Base-by-base conservation (phyloP, 37 sponge, comb jelly and placozoan genomes). In the Chondrosia reniformis region DNA sequence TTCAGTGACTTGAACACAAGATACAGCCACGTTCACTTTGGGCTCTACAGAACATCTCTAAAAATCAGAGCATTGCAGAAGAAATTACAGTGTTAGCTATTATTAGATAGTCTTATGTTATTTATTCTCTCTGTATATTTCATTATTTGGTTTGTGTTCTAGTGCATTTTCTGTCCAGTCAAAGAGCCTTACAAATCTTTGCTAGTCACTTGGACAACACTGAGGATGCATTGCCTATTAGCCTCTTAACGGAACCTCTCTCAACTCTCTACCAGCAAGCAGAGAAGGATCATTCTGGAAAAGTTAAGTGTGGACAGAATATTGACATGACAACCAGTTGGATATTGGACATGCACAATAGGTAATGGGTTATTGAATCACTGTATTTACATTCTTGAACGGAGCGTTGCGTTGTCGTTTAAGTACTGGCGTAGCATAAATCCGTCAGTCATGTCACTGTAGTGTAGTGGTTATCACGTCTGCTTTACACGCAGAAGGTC, bases 401-500 rank as follows among this genome's bases (percentile, higher is more conserved):
- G n/a, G n/a, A n/a, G n/a, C n/a, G n/a, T n/a, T n/a, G n/a, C n/a
- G n/a, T n/a, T n/a, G n/a, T n/a, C n/a, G n/a, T n/a, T n/a, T n/a
- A n/a, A n/a, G n/a, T n/a, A n/a, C n/a, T n/a, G n/a, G n/a, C n/a
- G n/a, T n/a, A n/a, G n/a, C n/a, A n/a, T n/a, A n/a, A n/a, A n/a
- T n/a, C n/a, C n/a, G n/a, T n/a, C n/a, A n/a, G 80, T 66, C 67
- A 24, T 46, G 84, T 77, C 77, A 66, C 84, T 44, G 58, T 84
- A 33, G 84, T 84, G 84, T 84, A 84, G 84, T 77, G 84, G 84
- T 84, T 84, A 84, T 84, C 84, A 84, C 84, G 57, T 84, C 84
- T 84, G 84, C 84, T 84, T 84, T 84, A 84, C 84, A 84, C 84
- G 84, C 84, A 84, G 84, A 84, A 84, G 84, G 84, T 67, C 84